Conservation (phyloP, 2,888 invertebrate genomes). For the Neuroscelio doddi region DNA sequence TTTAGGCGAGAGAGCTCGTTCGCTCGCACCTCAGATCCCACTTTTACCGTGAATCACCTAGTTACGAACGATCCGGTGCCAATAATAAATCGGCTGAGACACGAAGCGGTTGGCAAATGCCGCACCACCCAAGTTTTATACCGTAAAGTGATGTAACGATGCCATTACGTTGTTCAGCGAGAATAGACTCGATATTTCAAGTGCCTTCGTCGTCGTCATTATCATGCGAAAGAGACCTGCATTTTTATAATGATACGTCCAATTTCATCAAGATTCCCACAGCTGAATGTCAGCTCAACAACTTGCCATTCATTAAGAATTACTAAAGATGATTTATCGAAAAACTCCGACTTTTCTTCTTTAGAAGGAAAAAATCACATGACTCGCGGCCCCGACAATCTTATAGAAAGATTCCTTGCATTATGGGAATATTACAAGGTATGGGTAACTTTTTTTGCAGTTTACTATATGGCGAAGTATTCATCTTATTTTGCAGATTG, state of each 20-base stretch:
- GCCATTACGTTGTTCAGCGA: constrained; percentile 23
- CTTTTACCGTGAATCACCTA: constrained; percentile 49
- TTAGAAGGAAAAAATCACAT: no score
- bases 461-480: no score
- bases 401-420: no score
- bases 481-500: no score
- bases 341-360: no score
- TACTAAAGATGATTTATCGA: no score
- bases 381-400: no score
- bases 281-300: no score
- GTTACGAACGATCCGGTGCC: constrained; percentile 55
- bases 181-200: constrained; percentile 23
- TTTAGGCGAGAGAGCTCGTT: constrained; percentile 49
- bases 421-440: no score
- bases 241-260: constrained; percentile 12
- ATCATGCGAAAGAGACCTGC: constrained; percentile 9
- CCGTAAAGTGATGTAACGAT: constrained; percentile 28
- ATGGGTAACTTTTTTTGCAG: no score
- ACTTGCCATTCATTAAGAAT: no score
- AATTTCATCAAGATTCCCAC: no score
- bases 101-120: neutral
- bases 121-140: constrained; percentile 11
- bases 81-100: constrained; percentile 54
- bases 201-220: constrained; percentile 25
- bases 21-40: constrained; percentile 7